These are phyloP conservation scores for Fistularia commersonii DNA, from an alignment of 2,797 vertebrate genomes.

Conservation along the genomic window DNA sequence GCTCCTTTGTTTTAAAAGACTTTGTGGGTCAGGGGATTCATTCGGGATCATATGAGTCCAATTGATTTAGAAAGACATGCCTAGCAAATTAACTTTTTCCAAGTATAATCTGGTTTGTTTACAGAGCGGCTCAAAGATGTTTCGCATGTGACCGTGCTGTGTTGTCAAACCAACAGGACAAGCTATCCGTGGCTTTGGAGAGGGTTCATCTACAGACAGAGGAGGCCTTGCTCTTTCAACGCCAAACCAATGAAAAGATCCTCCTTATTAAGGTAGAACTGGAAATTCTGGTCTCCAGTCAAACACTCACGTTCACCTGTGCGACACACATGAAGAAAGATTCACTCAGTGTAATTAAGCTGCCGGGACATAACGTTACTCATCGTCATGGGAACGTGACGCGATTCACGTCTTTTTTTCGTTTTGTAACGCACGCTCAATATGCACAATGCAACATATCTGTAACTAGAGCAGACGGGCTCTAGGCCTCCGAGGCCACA, in stretches of 20 bases:
- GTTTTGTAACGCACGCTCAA: too few species aligned
- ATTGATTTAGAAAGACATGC: conserved; percentile 28
- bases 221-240: conserved; percentile 57
- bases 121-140: neutral
- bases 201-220: conserved; percentile 57
- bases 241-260: conserved; percentile 67
- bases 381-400: conserved; percentile 1
- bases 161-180: conserved; percentile 51
- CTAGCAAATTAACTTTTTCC: conserved; percentile 15
- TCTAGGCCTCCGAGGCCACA: too few species aligned
- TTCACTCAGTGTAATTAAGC: conserved; percentile 5
- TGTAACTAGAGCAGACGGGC: too few species aligned
- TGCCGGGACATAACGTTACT: conserved; percentile 20
- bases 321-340: neutral
- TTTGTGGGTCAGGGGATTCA: conserved; percentile 12
- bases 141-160: conserved; percentile 23
- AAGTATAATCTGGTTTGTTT: conserved; percentile 23
- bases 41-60: conserved; percentile 43
- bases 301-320: conserved; percentile 18
- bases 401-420: neutral
- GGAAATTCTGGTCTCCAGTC: conserved; percentile 18
- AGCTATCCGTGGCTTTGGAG: conserved; percentile 60
- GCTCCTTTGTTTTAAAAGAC: conserved; percentile 18
- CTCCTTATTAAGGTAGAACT: conserved; percentile 67
- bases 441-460: too few species aligned